phyloP scores from a whole-genome alignment of 1,140 invertebrate species.

The Euborellia annulipes region DNA sequence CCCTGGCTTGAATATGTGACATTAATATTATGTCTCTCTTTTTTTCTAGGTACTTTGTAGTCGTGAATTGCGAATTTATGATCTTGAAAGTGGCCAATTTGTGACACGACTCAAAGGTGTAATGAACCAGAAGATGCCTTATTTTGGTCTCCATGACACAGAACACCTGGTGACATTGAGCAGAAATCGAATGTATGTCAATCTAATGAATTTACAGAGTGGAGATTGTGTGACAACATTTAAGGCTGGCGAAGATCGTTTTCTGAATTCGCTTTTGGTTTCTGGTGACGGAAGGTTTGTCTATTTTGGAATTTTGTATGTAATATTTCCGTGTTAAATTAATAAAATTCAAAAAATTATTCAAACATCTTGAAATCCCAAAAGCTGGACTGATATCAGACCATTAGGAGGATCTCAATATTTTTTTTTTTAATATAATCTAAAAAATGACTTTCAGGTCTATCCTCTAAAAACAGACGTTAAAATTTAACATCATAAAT shows the following conservation, averaged over 20 bases:
- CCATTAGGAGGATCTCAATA: no score
- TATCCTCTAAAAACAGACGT: no score
- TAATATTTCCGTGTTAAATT: not conserved
- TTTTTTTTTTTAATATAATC: no score
- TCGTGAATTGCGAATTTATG: conserved; percentile 60
- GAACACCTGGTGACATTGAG: conserved; percentile 65
- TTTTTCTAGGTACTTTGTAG: conserved; percentile 45
- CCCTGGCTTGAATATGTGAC: no score
- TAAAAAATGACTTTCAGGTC: no score
- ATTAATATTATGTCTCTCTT: no score
- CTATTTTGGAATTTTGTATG: not conserved
- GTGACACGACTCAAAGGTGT: conserved; percentile 62
- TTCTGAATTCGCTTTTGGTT: conserved; percentile 72
- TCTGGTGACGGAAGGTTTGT: conserved; percentile 64
- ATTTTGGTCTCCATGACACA: conserved; percentile 63
- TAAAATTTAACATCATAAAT: no score
- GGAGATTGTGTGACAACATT: conserved; percentile 76
- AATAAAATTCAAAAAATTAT: not conserved
- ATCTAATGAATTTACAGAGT: conserved; percentile 67
- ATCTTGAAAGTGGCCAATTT: conserved; percentile 55
- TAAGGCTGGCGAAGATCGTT: conserved; percentile 74
- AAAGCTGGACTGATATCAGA: no score
- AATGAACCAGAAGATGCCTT: conserved; percentile 87
- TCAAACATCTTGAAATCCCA: not conserved
- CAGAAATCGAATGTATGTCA: conserved; percentile 78